Base-by-base conservation (phyloP, 2,113 vertebrate species). In the Arenaria interpres region DNA sequence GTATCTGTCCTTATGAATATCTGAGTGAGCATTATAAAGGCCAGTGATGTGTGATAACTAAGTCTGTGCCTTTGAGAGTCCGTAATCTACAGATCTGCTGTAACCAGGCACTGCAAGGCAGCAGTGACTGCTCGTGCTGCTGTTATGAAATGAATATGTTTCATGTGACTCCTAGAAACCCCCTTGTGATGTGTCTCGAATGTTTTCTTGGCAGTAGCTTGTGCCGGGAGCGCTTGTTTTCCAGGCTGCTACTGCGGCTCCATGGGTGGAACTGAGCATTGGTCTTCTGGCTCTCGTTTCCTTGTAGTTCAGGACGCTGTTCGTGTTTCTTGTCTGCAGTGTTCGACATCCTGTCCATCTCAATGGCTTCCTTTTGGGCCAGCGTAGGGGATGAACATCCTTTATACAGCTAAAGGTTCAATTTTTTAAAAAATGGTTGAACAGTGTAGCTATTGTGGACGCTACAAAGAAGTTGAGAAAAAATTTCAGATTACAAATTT, bases 321-420 rank as follows among this genome's bases (percentile, higher is more conserved):
- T 95, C 6, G 0, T 73, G 86, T 92, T 97, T 69, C 94, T 90
- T 86, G 56, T 95, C 53, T 95, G 57, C 67, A 64, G 62, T 5
- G 1, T 89, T 80, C 0, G 0, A 33, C 68, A 80, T 95, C 92
- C 90, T 88, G 90, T 50, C 66, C 53, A 79, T 92, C 57, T 91
- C 35, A 41, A 60, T 76, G 78, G 74, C 63, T 96, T 97, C 91
- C 78, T 88, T 85, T 87, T 60, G 60, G 93, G 57, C 39, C 35
- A 30, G 14, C 1, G 0, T 12, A 30, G n/a, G 50, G 57, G 41
- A 90, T 92, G 92, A 96, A 97, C 94, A 97, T 96, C 96, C 81
- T 94, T 74, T 83, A 66, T 57, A 27, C 67, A 66, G 57, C 14
- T 89, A 16, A 82, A 39, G 4, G 28, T 33, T 89, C 48, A 51